phyloP scores from a whole-genome alignment of 2,113 vertebrate species.

The Oreochromis niloticus region DNA sequence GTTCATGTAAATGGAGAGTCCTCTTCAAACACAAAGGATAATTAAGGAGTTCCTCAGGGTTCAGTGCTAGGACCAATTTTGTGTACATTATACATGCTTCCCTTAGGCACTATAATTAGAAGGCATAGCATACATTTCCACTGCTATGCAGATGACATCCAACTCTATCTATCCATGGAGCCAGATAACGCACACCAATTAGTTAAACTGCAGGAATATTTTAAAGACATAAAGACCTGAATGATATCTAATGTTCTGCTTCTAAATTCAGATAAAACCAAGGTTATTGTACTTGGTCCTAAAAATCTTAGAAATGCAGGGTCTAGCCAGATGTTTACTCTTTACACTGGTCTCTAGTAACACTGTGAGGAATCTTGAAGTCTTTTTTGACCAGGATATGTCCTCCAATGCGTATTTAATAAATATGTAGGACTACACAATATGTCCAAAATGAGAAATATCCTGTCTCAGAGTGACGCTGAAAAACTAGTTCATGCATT shows the following conservation, averaged over 20 bases:
- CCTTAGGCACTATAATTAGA: not conserved
- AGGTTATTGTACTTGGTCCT: not conserved
- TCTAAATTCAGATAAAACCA: not conserved
- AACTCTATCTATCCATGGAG: not conserved
- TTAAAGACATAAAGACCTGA: not conserved
- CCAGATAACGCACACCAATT: not conserved
- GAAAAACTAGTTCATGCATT: no score
- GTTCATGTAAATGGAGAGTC: not conserved
- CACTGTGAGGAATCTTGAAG: not conserved
- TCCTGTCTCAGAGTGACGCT: no score
- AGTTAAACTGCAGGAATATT: rapidly evolving
- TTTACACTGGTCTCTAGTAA: not conserved
- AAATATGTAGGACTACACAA: not conserved
- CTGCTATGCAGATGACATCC: not conserved
- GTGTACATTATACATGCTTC: not conserved
- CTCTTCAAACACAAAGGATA: not conserved
- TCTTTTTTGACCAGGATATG: not conserved
- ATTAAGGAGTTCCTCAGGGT: not conserved
- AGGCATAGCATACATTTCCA: not conserved
- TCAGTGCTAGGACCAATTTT: not conserved
- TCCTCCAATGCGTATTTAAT: not conserved
- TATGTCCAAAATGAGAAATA: not conserved
- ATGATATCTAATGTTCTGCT: not conserved
- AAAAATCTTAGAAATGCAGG: not conserved
- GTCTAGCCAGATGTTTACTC: not conserved